These are phyloP conservation scores for Oplegnathus fasciatus DNA, from an alignment of 2,113 vertebrate genomes.

Conservation along the genomic window DNA sequence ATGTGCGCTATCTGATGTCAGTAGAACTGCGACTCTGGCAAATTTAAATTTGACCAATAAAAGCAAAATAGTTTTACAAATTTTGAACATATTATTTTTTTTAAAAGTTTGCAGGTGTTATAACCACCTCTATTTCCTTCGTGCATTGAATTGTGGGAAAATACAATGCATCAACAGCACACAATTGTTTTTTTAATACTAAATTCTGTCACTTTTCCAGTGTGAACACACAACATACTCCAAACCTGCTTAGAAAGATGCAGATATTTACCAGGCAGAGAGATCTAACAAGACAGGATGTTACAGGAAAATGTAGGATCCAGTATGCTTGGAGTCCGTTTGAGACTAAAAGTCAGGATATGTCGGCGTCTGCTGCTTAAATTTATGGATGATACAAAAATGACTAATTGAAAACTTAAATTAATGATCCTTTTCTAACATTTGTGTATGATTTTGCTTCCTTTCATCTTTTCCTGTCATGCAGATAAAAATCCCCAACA, in stretches of 20 bases:
- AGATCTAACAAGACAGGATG: background rate
- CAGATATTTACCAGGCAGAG: background rate
- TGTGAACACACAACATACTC: background rate
- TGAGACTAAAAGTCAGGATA: background rate
- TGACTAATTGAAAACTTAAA: background rate
- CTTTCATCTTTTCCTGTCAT: background rate
- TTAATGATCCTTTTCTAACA: background rate
- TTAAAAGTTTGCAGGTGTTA: background rate
- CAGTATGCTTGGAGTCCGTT: background rate
- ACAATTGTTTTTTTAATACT: background rate
- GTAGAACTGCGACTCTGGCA: too few species aligned
- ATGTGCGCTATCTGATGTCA: too few species aligned
- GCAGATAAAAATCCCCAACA: conserved; percentile 92
- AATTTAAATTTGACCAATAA: too few species aligned
- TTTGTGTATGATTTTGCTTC: background rate
- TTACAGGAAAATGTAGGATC: background rate
- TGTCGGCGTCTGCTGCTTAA: background rate
- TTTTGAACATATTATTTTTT: too few species aligned
- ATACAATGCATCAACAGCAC: background rate
- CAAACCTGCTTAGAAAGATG: background rate
- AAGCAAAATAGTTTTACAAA: too few species aligned
- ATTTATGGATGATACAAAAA: background rate
- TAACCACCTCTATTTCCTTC: background rate
- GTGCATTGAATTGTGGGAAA: background rate
- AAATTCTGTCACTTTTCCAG: too few species aligned